phyloP scores from a whole-genome alignment of 2,113 vertebrate species.

The Leptodactylus fuscus region DNA sequence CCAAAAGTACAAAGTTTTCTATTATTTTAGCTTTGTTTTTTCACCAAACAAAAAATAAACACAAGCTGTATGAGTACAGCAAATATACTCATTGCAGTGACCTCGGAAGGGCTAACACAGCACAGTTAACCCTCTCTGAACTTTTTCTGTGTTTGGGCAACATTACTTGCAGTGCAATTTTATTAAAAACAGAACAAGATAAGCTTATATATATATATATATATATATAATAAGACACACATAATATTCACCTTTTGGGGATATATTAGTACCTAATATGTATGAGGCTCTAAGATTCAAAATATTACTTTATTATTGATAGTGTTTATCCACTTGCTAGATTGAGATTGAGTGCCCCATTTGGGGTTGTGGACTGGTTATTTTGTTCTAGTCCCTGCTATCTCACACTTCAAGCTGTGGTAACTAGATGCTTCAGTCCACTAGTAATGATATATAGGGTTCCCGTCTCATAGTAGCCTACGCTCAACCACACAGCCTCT shows the following conservation, averaged over 20 bases:
- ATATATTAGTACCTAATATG: neutral
- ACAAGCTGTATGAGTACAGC: slow-evolving; percentile 26
- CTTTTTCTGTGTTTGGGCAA: neutral
- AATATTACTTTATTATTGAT: too few species aligned
- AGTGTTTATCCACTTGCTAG: too few species aligned
- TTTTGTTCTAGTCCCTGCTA: too few species aligned
- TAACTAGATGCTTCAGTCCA: too few species aligned
- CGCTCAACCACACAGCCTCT: too few species aligned
- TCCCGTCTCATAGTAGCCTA: too few species aligned
- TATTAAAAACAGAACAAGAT: neutral
- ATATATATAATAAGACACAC: neutral
- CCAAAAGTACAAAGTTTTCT: slow-evolving; percentile 56
- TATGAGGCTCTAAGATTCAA: too few species aligned
- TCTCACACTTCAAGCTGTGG: too few species aligned
- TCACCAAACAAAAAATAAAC: slow-evolving; percentile 43
- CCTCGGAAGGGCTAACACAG: slow-evolving; percentile 2
- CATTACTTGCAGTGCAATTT: neutral
- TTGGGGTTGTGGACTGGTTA: too few species aligned
- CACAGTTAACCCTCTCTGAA: slow-evolving; percentile 6
- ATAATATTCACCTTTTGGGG: neutral
- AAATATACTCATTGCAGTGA: slow-evolving; percentile 43
- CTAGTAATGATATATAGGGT: too few species aligned
- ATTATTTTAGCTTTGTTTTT: slow-evolving; percentile 35
- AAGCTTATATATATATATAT: too few species aligned
- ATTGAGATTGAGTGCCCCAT: too few species aligned